Percentiles rank a stretch among this genome's conserved stretches.
Evolutionary conservation across 2,888 invertebrate genomes (phyloP).

Genomic region (Asteroscopus sphinx): DNA sequence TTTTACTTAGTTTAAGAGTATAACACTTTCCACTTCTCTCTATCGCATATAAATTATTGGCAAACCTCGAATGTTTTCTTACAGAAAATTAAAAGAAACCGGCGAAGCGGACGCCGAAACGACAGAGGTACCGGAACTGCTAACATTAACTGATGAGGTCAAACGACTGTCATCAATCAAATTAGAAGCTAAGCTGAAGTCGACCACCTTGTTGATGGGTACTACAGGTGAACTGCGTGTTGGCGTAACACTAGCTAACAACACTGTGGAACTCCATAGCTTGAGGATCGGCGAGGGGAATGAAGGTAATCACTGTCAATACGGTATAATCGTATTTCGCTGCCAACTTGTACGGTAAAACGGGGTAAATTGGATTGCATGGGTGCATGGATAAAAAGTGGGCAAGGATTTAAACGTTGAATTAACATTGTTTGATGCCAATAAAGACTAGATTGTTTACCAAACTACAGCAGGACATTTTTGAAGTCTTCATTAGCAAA

Average conservation of each 20-base stretch:
- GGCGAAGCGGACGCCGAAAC: conserved; percentile 74
- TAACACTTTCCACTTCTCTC: too few species aligned
- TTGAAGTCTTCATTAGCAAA: too few species aligned
- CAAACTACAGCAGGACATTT: too few species aligned
- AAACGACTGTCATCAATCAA: conserved; percentile 92
- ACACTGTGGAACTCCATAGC: conserved; percentile 93
- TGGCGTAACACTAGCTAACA: conserved; percentile 92
- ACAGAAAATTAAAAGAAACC: conserved; percentile 78
- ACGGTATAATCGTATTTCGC: too few species aligned
- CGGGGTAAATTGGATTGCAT: too few species aligned
- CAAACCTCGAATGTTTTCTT: background rate
- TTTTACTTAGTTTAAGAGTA: too few species aligned
- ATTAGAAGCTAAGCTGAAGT: conserved; percentile 92
- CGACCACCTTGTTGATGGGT: conserved; percentile 92
- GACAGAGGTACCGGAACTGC: conserved; percentile 72
- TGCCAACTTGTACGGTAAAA: too few species aligned
- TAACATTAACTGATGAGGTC: conserved; percentile 93
- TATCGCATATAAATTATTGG: too few species aligned
- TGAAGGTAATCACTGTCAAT: conserved; percentile 80
- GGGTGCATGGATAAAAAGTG: too few species aligned
- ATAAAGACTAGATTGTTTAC: too few species aligned
- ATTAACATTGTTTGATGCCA: too few species aligned
- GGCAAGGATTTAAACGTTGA: too few species aligned
- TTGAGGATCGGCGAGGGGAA: conserved; percentile 86
- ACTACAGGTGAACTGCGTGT: conserved; percentile 93